Percentiles rank a stretch among this genome's conserved stretches.
Conservation (phyloP, 2,113 vertebrate species). For the Lophotis ruficrista region DNA sequence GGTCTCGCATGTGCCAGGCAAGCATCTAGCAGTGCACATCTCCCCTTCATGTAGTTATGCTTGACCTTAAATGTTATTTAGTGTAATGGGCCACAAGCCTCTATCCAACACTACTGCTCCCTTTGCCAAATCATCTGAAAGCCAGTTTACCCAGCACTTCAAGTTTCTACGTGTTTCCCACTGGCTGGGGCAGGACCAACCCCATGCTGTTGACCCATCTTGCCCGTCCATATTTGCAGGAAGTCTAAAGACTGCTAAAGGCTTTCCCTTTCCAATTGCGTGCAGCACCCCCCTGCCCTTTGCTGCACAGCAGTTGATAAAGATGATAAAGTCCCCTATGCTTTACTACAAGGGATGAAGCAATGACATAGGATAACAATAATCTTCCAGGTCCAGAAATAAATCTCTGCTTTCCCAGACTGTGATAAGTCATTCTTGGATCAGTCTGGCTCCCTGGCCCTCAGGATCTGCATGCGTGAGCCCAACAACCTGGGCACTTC, state of each 20-base stretch:
- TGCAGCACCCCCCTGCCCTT: neutral
- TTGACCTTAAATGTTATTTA: neutral
- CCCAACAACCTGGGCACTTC: neutral
- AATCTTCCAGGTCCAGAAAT: neutral
- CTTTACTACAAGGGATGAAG: neutral
- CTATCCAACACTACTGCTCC: neutral
- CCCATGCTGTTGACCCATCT: neutral
- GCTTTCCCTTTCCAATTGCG: accelerated
- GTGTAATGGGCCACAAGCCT: neutral
- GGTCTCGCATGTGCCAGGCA: neutral
- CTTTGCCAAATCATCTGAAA: neutral
- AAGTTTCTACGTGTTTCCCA: neutral
- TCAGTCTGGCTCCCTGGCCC: neutral
- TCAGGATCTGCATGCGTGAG: neutral
- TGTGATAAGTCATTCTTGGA: neutral
- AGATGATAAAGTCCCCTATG: neutral
- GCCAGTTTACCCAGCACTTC: neutral
- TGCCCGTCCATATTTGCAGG: neutral
- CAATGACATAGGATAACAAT: neutral
- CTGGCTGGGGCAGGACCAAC: neutral
- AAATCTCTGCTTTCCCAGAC: neutral
- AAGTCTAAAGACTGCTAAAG: neutral
- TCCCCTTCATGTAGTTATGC: neutral
- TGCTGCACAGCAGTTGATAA: neutral
- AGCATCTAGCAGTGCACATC: neutral